Conservation (phyloP, 2,113 vertebrate genomes). For the Ictidomys tridecemlineatus region DNA sequence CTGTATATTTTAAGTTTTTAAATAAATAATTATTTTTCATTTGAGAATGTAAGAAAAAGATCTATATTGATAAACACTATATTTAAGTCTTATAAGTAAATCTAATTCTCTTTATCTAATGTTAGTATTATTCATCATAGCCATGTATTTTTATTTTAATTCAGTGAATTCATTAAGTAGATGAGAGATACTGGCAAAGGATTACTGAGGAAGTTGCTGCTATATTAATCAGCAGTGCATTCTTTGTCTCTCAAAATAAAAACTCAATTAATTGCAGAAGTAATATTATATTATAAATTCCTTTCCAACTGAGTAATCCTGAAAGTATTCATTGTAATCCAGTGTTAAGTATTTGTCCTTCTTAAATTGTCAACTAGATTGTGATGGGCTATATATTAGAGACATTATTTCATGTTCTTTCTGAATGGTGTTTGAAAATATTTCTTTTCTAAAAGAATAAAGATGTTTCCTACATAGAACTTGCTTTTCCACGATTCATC, state of each 20-base stretch:
- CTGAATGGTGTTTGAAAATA: neutral
- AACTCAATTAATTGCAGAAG: conserved; percentile 38
- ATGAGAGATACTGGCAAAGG: neutral
- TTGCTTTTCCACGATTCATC: neutral
- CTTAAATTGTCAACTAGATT: neutral
- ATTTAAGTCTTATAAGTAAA: neutral
- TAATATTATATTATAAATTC: neutral
- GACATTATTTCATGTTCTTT: neutral
- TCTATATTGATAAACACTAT: neutral
- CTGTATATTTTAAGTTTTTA: neutral
- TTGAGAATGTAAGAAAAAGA: neutral
- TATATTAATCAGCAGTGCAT: neutral
- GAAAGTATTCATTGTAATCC: conserved; percentile 18
- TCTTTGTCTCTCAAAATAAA: conserved; percentile 17
- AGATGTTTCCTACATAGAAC: neutral
- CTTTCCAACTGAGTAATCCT: neutral
- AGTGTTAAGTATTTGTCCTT: neutral
- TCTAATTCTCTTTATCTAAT: neutral
- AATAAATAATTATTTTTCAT: neutral
- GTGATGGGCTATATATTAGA: neutral
- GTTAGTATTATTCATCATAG: neutral
- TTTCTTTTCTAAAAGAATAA: conserved; percentile 30
- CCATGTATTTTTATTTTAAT: conserved; percentile 16
- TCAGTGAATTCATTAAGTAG: neutral
- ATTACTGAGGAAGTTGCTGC: neutral